These are phyloP conservation scores for Paramormyrops hopkinsi DNA, from an alignment of 2,797 vertebrate genomes.

Conservation along the genomic window DNA sequence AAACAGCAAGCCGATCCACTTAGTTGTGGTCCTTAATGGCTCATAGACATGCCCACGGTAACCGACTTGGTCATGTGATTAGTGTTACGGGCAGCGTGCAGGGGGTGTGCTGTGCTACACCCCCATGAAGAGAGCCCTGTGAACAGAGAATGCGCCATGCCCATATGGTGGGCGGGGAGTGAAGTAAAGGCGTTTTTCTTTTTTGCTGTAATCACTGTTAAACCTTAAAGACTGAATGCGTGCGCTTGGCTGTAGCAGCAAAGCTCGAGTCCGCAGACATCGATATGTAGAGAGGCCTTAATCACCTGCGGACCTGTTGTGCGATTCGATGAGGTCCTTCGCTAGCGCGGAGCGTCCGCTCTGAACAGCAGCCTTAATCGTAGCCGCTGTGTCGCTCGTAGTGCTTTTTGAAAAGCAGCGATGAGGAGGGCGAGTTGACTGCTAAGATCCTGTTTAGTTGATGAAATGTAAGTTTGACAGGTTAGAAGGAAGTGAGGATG, in stretches of 20 bases:
- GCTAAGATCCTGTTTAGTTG: background rate
- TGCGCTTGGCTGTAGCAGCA: background rate
- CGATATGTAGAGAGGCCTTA: background rate
- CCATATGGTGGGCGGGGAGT: background rate
- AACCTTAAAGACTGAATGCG: background rate
- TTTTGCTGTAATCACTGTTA: slow-evolving; percentile 17
- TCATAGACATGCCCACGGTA: slow-evolving; percentile 2
- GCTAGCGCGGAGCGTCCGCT: background rate
- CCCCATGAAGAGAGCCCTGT: background rate
- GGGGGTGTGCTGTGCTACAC: slow-evolving; percentile 12
- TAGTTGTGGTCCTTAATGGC: background rate
- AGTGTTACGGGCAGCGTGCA: background rate
- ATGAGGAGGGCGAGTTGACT: background rate
- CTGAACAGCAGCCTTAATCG: background rate
- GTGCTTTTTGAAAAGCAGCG: background rate
- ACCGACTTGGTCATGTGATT: background rate
- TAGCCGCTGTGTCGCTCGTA: background rate
- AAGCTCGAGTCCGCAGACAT: background rate
- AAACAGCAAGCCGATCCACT: slow-evolving; percentile 1
- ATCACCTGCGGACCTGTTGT: background rate
- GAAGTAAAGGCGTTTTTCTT: background rate
- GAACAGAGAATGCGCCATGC: background rate
- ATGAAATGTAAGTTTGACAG: background rate
- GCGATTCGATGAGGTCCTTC: background rate
- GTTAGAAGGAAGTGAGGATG: background rate